Conservation (phyloP, 2,888 invertebrate genomes). For the Julus scandinavius region DNA sequence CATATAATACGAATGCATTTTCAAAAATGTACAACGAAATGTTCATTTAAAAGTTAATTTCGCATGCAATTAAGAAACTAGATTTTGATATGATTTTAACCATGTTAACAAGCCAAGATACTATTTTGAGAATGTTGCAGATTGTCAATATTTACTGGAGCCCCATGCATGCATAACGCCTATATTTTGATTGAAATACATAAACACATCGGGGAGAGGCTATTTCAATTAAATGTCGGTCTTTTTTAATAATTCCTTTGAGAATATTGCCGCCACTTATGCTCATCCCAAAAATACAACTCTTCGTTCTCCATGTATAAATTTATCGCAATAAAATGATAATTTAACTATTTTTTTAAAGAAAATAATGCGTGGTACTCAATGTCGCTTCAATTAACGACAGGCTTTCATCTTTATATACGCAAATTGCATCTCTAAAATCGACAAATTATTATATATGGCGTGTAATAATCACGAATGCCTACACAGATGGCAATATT, state of each 20-base stretch:
- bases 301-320: background rate
- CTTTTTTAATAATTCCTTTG: background rate
- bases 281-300: background rate
- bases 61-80: too few relatives aligned
- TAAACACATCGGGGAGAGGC: background rate
- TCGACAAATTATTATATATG: slow-evolving; percentile 2
- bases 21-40: too few relatives aligned
- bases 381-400: background rate
- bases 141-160: background rate
- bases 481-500: background rate
- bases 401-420: background rate
- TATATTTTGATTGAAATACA: background rate
- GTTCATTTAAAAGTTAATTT: too few relatives aligned
- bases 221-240: slow-evolving; percentile 25
- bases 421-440: background rate
- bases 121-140: too few relatives aligned
- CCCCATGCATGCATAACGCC: background rate
- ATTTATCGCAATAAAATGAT: background rate
- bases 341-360: background rate
- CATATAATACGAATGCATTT: too few relatives aligned
- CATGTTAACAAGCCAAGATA: too few relatives aligned
- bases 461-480: background rate
- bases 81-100: too few relatives aligned
- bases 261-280: background rate
- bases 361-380: background rate